Conservation (phyloP, 2,113 vertebrate species). For the Ibidorhyncha struthersii region DNA sequence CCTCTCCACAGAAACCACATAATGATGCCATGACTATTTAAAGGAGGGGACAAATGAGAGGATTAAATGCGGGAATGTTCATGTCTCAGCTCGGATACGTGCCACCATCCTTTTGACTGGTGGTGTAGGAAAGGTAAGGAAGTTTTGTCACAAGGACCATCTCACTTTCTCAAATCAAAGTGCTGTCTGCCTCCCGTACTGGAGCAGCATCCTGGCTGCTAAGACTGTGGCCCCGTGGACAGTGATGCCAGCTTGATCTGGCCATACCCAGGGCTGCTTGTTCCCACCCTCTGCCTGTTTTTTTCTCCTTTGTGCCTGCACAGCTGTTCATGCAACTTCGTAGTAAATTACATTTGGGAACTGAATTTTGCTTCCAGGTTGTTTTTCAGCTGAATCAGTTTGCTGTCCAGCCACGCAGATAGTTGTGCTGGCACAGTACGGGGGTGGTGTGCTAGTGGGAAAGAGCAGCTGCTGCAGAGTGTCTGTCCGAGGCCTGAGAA, state of each 20-base stretch:
- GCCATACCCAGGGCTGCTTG: not conserved
- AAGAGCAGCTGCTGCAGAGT: conserved; percentile 7
- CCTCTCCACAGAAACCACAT: not conserved
- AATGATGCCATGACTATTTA: not conserved
- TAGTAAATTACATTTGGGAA: not conserved
- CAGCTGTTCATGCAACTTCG: not conserved
- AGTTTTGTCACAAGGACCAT: not conserved
- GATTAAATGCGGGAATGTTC: not conserved
- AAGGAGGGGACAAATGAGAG: not conserved
- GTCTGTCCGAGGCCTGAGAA: not conserved
- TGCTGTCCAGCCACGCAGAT: not conserved
- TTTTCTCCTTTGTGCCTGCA: not conserved
- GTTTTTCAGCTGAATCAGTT: not conserved
- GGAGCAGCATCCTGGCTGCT: not conserved
- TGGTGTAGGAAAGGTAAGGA: not conserved
- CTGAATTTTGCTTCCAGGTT: not conserved
- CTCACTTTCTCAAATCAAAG: not conserved
- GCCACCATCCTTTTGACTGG: not conserved
- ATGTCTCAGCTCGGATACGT: not conserved
- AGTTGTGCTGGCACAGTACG: not conserved
- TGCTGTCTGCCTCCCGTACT: fast-evolving
- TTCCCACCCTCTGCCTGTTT: not conserved
- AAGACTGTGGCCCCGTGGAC: not conserved
- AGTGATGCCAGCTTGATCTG: not conserved
- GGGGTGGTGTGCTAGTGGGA: not conserved